Evolutionary conservation across 2,797 vertebrate genomes (phyloP).

Genomic region (Schizopygopsis malacanthus): DNA sequence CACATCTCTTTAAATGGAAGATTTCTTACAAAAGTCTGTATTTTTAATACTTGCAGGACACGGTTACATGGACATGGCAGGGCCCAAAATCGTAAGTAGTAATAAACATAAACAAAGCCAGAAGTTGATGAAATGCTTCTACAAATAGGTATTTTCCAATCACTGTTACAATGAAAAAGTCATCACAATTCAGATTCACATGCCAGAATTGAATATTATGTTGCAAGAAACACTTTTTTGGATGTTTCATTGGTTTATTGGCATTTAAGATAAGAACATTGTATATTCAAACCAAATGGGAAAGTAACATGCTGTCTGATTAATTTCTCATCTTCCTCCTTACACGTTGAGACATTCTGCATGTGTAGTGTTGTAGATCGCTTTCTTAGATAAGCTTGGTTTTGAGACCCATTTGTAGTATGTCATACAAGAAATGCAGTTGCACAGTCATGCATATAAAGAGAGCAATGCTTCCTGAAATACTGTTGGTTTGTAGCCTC

Average conservation of each 20-base stretch:
- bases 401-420: background rate
- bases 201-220: background rate
- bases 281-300: background rate
- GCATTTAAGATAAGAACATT: background rate
- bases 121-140: slow-evolving; percentile 7
- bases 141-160: background rate
- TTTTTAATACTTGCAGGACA: slow-evolving; percentile 82
- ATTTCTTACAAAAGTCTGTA: background rate
- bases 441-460: background rate
- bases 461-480: slow-evolving; percentile 6
- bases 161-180: background rate
- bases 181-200: background rate
- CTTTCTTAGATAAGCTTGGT: background rate
- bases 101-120: background rate
- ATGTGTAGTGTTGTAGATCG: background rate
- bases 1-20: background rate
- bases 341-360: background rate
- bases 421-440: slow-evolving; percentile 1
- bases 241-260: background rate
- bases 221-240: background rate
- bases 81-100: slow-evolving; percentile 90
- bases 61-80: slow-evolving; percentile 99
- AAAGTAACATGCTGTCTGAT: background rate
- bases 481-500: slow-evolving; percentile 15
- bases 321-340: background rate